These are phyloP conservation scores for Zaprionus ghesquierei DNA, from an alignment of 1,140 invertebrate species.

Conservation along the genomic window DNA sequence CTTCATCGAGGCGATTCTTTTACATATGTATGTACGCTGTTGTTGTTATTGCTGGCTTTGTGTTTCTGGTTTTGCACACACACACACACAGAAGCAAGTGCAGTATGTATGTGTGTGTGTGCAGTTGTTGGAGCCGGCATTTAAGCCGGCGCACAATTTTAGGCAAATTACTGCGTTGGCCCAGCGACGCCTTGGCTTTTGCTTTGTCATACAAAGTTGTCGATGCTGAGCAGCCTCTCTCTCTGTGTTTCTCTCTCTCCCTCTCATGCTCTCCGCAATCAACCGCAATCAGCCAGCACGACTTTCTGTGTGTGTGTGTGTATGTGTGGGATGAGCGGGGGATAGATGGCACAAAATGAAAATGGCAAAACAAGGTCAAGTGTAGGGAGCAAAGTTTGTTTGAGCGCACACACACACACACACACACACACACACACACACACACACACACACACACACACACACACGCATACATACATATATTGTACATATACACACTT, in stretches of 20 bases:
- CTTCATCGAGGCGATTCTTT: conserved; percentile 43
- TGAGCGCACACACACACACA: conserved; percentile 54
- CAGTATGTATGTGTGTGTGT: conserved; percentile 1
- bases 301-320: conserved; percentile 28
- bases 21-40: neutral
- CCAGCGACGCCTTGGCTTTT: conserved; percentile 52
- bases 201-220: conserved; percentile 54
- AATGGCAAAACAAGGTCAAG: conserved; percentile 79
- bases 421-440: conserved; percentile 2
- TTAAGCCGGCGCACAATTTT: conserved; percentile 55
- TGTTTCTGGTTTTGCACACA: conserved; percentile 21
- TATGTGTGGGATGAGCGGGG: neutral
- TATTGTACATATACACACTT: conserved; percentile 16
- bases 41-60: conserved; percentile 16
- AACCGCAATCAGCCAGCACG: conserved; percentile 61
- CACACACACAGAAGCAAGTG: neutral
- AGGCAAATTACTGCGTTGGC: conserved; percentile 58
- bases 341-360: conserved; percentile 63
- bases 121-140: conserved; percentile 50
- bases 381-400: conserved; percentile 80
- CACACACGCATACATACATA: too few species aligned
- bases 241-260: neutral
- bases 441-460: conserved; percentile 32
- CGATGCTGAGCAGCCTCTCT: conserved; percentile 24
- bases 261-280: conserved; percentile 35